A percentile compares a stretch with the other conserved stretches of the same genome.
Evolutionary conservation across 2,797 vertebrate species (phyloP).

Genomic region (Stomatorhinus walkeri): DNA sequence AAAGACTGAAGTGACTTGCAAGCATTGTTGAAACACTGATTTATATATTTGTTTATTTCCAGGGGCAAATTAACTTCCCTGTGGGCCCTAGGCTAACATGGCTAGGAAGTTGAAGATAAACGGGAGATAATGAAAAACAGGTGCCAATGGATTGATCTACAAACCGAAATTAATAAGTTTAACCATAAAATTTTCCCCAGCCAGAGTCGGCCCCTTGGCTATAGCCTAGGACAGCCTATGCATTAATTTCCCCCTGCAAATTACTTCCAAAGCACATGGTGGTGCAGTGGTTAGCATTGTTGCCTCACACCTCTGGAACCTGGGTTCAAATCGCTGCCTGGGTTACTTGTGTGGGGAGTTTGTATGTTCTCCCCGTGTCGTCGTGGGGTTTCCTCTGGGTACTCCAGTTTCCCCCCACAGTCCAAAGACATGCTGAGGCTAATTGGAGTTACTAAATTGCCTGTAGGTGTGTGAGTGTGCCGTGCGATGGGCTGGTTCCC

Average conservation of each 20-base stretch:
- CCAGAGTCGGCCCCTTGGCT: neutral
- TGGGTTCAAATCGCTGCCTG: too few relatives aligned
- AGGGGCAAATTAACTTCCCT: neutral
- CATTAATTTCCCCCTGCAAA: neutral
- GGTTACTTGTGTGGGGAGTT: too few relatives aligned
- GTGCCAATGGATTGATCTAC: neutral
- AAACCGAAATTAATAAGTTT: neutral
- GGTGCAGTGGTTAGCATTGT: too few relatives aligned
- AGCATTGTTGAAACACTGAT: neutral
- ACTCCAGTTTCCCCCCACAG: too few relatives aligned
- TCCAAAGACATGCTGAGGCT: too few relatives aligned
- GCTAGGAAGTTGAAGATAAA: neutral
- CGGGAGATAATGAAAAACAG: neutral
- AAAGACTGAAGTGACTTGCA: neutral
- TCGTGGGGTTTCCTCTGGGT: too few relatives aligned
- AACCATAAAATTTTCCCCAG: neutral
- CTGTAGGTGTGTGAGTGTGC: too few relatives aligned
- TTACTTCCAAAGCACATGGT: neutral
- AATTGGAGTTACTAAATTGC: too few relatives aligned
- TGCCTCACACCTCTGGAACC: too few relatives aligned
- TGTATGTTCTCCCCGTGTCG: too few relatives aligned
- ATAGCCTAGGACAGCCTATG: neutral
- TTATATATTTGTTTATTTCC: neutral
- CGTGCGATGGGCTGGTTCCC: too few relatives aligned
- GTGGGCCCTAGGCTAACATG: neutral